Conservation (phyloP, 2,113 vertebrate species). For the Malurus melanocephalus region DNA sequence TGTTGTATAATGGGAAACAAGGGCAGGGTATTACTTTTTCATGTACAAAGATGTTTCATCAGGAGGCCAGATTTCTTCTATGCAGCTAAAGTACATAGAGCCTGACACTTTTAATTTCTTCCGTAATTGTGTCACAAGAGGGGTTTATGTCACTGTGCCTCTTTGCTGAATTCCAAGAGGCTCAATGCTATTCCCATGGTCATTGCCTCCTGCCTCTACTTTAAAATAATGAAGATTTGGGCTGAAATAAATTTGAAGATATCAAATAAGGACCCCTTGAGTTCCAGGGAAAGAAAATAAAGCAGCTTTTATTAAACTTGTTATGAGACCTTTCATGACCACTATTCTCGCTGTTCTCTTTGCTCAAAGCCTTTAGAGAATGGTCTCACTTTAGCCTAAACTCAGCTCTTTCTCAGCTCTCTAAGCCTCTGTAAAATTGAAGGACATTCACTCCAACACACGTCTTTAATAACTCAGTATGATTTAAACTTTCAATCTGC, state of each 20-base stretch:
- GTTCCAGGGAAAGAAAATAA: constrained; percentile 74
- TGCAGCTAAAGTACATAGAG: constrained; percentile 57
- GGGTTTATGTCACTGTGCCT: constrained; percentile 55
- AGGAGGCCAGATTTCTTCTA: constrained; percentile 64
- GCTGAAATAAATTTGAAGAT: constrained; percentile 78
- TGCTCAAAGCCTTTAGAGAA: constrained; percentile 70
- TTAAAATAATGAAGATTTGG: constrained; percentile 78
- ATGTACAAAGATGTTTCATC: constrained; percentile 68
- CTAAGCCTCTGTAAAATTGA: constrained; percentile 70
- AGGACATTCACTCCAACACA: constrained; percentile 50
- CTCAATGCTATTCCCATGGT: constrained; percentile 63
- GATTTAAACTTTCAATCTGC: constrained; percentile 65
- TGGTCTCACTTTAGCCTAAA: constrained; percentile 68
- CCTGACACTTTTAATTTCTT: constrained; percentile 72
- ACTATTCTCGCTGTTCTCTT: constrained; percentile 68
- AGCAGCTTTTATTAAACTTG: constrained; percentile 79
- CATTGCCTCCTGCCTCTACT: constrained; percentile 63
- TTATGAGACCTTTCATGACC: constrained; percentile 74
- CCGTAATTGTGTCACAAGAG: constrained; percentile 65
- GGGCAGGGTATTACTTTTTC: constrained; percentile 69
- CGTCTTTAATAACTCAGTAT: constrained; percentile 57
- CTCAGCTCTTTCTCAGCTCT: constrained; percentile 67
- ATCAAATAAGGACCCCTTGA: constrained; percentile 73
- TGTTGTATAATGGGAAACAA: constrained; percentile 70
- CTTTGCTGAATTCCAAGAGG: constrained; percentile 63